Base-by-base conservation (phyloP, 2,797 vertebrate species). In the Pangasius larnaudii region DNA sequence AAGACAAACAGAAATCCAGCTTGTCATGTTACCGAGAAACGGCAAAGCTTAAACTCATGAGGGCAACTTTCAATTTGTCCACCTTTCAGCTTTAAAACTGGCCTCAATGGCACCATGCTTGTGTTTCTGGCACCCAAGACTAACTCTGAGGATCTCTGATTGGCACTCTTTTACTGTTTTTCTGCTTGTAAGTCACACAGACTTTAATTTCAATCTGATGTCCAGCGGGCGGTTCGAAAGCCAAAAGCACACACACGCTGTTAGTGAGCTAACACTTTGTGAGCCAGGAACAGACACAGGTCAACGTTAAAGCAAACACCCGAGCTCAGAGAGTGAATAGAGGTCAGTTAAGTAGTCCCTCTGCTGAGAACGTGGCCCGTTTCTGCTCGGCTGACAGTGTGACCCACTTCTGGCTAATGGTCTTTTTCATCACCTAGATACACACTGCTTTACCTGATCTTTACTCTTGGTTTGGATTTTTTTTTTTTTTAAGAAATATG, bases 321-420 rank as follows among this genome's bases (percentile, higher is more conserved):
- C 19, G 58, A 39, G 59, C 67, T 30, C 30, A 22, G 33, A 89
- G 46, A 89, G 69, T 46, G 27, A 87, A 85, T 9, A 24, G 87
- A 89, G 89, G 89, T 91, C 88, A 87, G 91, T 87, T 90, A 78
- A 79, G 80, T 10, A 79, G 89, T 85, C n/a, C 71, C 92, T 89
- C 85, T 90, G 87, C 77, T 80, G 83, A 77, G 42, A 71, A 82
- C 65, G 30, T 18, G 46, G 71, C 90, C 91, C 79, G 59, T n/a
- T 36, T 80, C 91, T 85, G 87, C 84, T 49, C 67, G 74, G 87
- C 88, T 90, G 89, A 90, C 89, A 92, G 87, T 74, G 59, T 92
- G 94, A 93, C 94, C 93, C 91, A 96, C 89, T 94, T 94, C 88
- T 46, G 72, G 89, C 85, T 92, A 93, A 93, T 92, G 89, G 91